Conservation (phyloP, 2,797 vertebrate genomes). For the Dermochelys coriacea region DNA sequence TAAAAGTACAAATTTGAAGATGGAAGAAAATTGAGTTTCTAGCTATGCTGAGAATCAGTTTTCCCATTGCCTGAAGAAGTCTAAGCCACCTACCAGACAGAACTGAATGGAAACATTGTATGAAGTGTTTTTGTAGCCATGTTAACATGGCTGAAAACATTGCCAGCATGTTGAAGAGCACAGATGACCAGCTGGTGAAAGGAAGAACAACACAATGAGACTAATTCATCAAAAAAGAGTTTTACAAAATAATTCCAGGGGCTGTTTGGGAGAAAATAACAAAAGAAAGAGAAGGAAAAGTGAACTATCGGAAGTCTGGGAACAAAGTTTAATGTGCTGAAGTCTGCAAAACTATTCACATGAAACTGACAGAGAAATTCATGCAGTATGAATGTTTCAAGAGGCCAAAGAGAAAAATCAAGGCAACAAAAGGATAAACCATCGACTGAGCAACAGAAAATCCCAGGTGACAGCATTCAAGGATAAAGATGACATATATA, state of each 20-base stretch:
- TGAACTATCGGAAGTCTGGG: background rate
- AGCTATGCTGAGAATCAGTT: background rate
- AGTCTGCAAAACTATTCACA: background rate
- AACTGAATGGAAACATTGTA: background rate
- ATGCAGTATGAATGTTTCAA: background rate
- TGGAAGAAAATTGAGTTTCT: background rate
- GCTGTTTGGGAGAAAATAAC: background rate
- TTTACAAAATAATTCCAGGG: background rate
- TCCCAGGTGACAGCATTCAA: background rate
- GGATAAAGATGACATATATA: conserved; percentile 22
- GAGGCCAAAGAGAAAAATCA: conserved; percentile 4
- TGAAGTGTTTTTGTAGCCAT: no score
- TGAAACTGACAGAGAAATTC: conserved; percentile 19
- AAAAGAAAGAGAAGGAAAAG: background rate
- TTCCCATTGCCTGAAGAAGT: background rate
- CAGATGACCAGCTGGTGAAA: background rate
- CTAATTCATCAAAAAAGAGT: background rate
- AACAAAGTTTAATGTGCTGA: conserved; percentile 27
- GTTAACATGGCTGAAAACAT: background rate
- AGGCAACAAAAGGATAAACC: conserved; percentile 14
- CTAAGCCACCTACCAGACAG: background rate
- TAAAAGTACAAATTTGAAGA: background rate
- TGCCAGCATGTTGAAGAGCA: conserved; percentile 26
- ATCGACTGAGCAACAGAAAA: background rate
- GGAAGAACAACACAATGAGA: background rate